Evolutionary conservation across 2,113 vertebrate genomes (phyloP), one percentile per base, ranked within the genome.

Genomic region (Phylloscopus trochilus): DNA sequence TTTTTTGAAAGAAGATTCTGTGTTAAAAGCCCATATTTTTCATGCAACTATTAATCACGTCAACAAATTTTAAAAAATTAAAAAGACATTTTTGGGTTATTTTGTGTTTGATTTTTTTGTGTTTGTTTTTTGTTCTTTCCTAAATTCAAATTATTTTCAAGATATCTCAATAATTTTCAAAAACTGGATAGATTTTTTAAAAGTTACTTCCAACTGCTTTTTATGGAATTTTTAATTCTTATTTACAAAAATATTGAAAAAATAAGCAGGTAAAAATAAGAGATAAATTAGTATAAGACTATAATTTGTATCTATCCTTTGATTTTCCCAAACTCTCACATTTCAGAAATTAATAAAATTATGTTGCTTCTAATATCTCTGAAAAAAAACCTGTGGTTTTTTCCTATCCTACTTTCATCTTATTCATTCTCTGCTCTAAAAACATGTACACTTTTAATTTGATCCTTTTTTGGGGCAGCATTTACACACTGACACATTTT

Each of bases 301-400:
- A 3, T 4, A 22, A 51, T 66, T 59, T 63, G 2, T 39, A 51
- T 49, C 6, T 72, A 30, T 35, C 2, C 2, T 83, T 87, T 74
- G 35, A 26, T 49, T 80, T 91, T 84, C 6, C 15, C 13, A 63
- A 39, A 10, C 12, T 63, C 82, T 7, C 1, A 16, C 12, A 78
- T 80, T 91, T 95, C 53, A 68, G 63, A 68, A 83, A 72, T 28
- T 7, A 55, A 28, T 47, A 46, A 6, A 66, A 44, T 24, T 60
- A 8, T 64, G 7, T 33, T 47, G 2, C 2, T 56, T 53, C 16
- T 81, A 60, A 74, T 74, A 62, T 3, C 3, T 44, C 24, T 70
- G 10, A 30, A 79, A 82, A 79, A 15, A 13, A 46, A 21, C 11
- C 22, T 23, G 47, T 0, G 1, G 0, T 26, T 13, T 73, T 53